These are phyloP conservation scores for Scaptomyza reducta DNA, from an alignment of 2,888 invertebrate species.

Conservation along the genomic window DNA sequence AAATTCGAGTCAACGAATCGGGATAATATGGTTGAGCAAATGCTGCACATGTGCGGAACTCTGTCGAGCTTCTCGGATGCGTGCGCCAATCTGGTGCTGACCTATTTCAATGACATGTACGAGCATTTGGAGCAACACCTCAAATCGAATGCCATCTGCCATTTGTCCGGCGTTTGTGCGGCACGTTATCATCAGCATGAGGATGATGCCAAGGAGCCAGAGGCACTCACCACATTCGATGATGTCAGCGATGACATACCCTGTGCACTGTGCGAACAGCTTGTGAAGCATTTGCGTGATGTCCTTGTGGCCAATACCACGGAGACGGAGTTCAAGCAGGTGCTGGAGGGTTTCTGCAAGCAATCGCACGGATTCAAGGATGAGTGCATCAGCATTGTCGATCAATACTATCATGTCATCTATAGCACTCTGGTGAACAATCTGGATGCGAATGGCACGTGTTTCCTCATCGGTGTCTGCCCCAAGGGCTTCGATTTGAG, in stretches of 20 bases:
- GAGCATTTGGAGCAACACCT: constrained; percentile 87
- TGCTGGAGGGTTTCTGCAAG: constrained; percentile 91
- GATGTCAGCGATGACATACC: constrained; percentile 87
- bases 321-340: constrained; percentile 90
- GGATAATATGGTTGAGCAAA: constrained; percentile 81
- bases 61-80: constrained; percentile 91
- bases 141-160: constrained; percentile 88
- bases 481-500: constrained; percentile 70
- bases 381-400: constrained; percentile 91
- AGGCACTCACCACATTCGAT: constrained; percentile 85
- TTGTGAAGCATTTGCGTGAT: constrained; percentile 91
- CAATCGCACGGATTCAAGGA: constrained; percentile 90
- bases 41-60: constrained; percentile 87
- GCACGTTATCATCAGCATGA: constrained; percentile 87
- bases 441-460: constrained; percentile 89
- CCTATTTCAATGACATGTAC: constrained; percentile 90
- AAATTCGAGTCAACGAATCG: constrained; percentile 81
- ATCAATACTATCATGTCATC: constrained; percentile 90
- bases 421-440: constrained; percentile 89
- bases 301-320: constrained; percentile 93
- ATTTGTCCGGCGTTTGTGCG: constrained; percentile 91
- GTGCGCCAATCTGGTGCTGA: constrained; percentile 90
- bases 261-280: constrained; percentile 93
- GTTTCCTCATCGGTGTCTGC: constrained; percentile 87
- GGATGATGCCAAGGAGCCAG: constrained; percentile 83